A percentile compares a stretch with the other conserved stretches of the same genome.
These are phyloP conservation scores for Regulus satrapa DNA, from an alignment of 2,113 vertebrate species.

Conservation along the genomic window DNA sequence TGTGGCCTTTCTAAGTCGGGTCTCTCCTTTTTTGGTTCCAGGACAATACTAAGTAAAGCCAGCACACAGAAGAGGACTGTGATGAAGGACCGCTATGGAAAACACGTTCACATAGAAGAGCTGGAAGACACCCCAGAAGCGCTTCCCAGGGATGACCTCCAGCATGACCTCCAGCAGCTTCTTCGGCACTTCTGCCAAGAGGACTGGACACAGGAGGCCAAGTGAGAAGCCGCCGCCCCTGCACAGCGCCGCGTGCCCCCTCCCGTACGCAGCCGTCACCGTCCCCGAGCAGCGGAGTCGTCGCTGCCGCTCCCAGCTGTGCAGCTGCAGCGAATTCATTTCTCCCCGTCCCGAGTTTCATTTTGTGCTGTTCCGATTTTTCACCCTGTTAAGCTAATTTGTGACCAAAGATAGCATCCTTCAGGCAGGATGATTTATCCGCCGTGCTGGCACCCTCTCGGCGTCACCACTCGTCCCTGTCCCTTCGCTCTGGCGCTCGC, in stretches of 20 bases:
- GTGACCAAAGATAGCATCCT: slow-evolving; percentile 93
- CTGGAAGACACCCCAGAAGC: slow-evolving; percentile 85
- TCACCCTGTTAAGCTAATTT: slow-evolving; percentile 77
- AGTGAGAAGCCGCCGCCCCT: slow-evolving; percentile 67
- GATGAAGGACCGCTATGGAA: slow-evolving; percentile 85
- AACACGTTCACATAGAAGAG: slow-evolving; percentile 82
- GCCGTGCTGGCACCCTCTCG: slow-evolving; percentile 20
- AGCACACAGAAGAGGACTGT: slow-evolving; percentile 91
- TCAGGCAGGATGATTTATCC: slow-evolving; percentile 67
- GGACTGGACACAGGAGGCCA: slow-evolving; percentile 68
- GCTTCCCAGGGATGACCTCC: slow-evolving; percentile 82
- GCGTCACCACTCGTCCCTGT: slow-evolving; percentile 9
- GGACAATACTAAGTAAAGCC: slow-evolving; percentile 88
- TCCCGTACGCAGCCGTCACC: slow-evolving; percentile 17
- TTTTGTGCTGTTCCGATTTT: slow-evolving; percentile 30
- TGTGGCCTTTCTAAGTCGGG: background rate
- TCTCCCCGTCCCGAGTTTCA: background rate
- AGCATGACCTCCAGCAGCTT: slow-evolving; percentile 87
- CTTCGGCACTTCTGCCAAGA: slow-evolving; percentile 84
- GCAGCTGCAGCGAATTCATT: slow-evolving; percentile 49
- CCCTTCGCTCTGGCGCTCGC: slow-evolving; percentile 59
- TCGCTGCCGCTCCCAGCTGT: slow-evolving; percentile 47
- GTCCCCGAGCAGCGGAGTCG: background rate
- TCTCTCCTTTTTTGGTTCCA: slow-evolving; percentile 19
- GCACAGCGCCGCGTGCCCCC: slow-evolving; percentile 38